A percentile compares a stretch with the other conserved stretches of the same genome.
Conservation (phyloP, 2,888 invertebrate genomes). For the Xestia rhomboidea region DNA sequence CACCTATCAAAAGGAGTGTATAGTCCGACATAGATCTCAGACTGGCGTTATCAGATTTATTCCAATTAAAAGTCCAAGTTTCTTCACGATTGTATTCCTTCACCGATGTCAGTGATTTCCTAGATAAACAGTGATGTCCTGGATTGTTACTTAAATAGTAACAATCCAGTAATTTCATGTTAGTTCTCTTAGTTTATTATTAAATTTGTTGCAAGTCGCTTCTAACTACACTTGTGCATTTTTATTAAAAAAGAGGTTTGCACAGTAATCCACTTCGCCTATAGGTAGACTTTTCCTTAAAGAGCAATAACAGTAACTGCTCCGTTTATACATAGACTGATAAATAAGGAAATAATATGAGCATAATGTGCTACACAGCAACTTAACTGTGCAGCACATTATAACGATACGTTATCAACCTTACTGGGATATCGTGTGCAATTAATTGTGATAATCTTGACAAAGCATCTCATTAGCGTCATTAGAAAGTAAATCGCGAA, state of each 20-base stretch:
- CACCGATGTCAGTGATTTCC: background rate
- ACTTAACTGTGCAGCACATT: constrained; percentile 52
- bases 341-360: constrained; percentile 33
- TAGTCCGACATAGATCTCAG: background rate
- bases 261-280: background rate
- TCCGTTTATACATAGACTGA: constrained; percentile 14
- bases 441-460: constrained; percentile 74
- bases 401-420: constrained; percentile 59
- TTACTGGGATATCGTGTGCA: constrained; percentile 66
- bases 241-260: constrained; percentile 4
- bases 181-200: background rate
- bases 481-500: constrained; percentile 67
- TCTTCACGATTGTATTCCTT: background rate
- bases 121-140: background rate
- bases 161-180: background rate
- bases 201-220: too few species aligned
- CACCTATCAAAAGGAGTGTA: constrained; percentile 65
- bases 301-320: constrained; percentile 21
- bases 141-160: background rate
- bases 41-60: background rate
- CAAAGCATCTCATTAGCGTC: constrained; percentile 70
- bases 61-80: background rate
- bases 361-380: constrained; percentile 17
- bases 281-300: constrained; percentile 17
- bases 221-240: background rate